Percentiles rank a stretch among this genome's conserved stretches.
These are phyloP conservation scores for Ceratitis capitata DNA, from an alignment of 1,140 invertebrate species.

Conservation along the genomic window DNA sequence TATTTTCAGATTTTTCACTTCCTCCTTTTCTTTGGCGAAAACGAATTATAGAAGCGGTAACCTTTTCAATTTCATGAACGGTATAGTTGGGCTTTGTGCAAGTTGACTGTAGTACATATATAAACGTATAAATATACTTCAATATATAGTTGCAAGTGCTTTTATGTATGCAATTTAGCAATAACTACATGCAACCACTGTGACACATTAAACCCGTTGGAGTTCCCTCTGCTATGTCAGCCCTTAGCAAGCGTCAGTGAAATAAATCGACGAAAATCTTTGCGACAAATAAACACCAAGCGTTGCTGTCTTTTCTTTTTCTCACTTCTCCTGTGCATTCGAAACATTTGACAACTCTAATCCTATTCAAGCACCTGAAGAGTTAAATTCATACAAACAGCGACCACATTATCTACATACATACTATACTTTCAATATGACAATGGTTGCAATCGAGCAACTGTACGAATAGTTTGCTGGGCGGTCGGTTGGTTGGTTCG, in stretches of 20 bases:
- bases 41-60: no score
- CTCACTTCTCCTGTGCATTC: background rate
- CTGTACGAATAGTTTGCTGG: no score
- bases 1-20: no score
- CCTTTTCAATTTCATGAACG: no score
- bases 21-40: no score
- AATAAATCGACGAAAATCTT: constrained; percentile 22
- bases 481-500: no score
- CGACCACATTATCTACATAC: no score
- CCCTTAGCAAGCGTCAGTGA: background rate
- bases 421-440: background rate
- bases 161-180: background rate
- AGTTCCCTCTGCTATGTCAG: background rate
- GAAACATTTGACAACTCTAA: constrained; percentile 20
- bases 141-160: background rate
- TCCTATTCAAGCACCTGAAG: background rate
- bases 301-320: no score
- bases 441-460: background rate
- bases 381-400: no score
- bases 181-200: background rate
- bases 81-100: no score
- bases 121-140: background rate
- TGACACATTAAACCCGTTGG: background rate
- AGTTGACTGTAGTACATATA: background rate
- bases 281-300: background rate